Base-by-base conservation (phyloP, 2,888 invertebrate genomes). In the Doris montereyensis region DNA sequence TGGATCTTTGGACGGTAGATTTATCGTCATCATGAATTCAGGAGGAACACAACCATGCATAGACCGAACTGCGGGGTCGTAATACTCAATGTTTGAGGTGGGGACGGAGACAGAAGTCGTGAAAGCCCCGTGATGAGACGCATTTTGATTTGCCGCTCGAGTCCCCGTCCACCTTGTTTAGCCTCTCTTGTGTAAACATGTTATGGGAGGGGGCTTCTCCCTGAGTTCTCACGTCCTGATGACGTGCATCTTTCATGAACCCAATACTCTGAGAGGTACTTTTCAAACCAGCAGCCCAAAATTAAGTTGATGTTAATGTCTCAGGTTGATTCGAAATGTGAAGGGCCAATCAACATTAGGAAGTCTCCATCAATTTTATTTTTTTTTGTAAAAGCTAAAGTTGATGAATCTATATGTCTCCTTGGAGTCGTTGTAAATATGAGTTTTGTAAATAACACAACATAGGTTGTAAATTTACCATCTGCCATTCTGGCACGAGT, bases 11-110 rank as follows among this genome's bases (percentile, higher is more conserved):
- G 89, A 88, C 2, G 90, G 90, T 80, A 84, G 89, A 80, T 89
- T 89, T 78, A 89, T 89, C 28, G 89, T 87, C 74, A 90, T 70
- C 1, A 90, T 79, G 13, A 89, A 89, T 78, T 89, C 89, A 3
- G 88, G 82, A 2, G 90, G 90, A 13, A 87, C 85, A 82, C 90
- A 90, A 24, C 86, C 86, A 30, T 85, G 82, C 72, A 84, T 82
- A 0, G 81, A 79, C 32, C 81, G 73, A 8, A 88, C 76, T 0
- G 86, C 85, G 21, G 86, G 87, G 76, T 86, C 87, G 1, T 73
- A 68, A 1, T 62, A 32, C 5, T 80, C 76, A 2, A 77, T 73
- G 21, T 80, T 73, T 1, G 79, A n/a, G n/a, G n/a, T n/a, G 75
- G 67, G 88, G 86, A 75, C 87, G 87, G 30, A 83, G 85, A 81